Percentiles rank a stretch among this genome's conserved stretches.
phyloP scores from a whole-genome alignment of 1,140 invertebrate genomes.

The Adoxophyes honmai region DNA sequence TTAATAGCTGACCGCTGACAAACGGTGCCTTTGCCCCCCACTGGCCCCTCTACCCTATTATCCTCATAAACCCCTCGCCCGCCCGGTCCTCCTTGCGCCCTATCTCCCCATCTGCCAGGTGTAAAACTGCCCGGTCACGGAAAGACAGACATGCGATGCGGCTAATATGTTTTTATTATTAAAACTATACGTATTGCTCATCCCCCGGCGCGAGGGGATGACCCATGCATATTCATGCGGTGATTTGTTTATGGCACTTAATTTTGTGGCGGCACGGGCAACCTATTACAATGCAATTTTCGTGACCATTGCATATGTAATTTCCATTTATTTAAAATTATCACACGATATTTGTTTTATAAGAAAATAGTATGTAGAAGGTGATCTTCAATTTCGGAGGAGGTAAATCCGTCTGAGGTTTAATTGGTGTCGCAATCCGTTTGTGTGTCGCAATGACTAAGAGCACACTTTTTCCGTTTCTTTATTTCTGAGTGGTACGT shows the following conservation, averaged over 20 bases:
- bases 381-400: too few relatives aligned
- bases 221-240: constrained; percentile 64
- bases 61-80: constrained; percentile 44
- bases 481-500: constrained; percentile 1
- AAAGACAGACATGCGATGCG: constrained; percentile 72
- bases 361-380: too few relatives aligned
- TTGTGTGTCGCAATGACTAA: background rate
- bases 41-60: constrained; percentile 46
- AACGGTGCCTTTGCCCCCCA: constrained; percentile 55
- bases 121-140: constrained; percentile 74
- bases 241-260: constrained; percentile 58
- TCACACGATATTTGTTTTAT: too few relatives aligned
- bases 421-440: too few relatives aligned
- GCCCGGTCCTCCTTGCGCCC: constrained; percentile 27
- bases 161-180: constrained; percentile 76
- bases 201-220: constrained; percentile 51
- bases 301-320: too few relatives aligned
- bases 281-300: background rate
- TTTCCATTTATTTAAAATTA: too few relatives aligned
- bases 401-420: too few relatives aligned
- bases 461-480: constrained; percentile 7
- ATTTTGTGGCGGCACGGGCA: constrained; percentile 16
- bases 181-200: constrained; percentile 61
- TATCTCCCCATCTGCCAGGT: constrained; percentile 61
- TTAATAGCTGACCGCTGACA: constrained; percentile 71